These are phyloP conservation scores for Hypomesus transpacificus DNA, from an alignment of 2,113 vertebrate genomes.

Conservation along the genomic window DNA sequence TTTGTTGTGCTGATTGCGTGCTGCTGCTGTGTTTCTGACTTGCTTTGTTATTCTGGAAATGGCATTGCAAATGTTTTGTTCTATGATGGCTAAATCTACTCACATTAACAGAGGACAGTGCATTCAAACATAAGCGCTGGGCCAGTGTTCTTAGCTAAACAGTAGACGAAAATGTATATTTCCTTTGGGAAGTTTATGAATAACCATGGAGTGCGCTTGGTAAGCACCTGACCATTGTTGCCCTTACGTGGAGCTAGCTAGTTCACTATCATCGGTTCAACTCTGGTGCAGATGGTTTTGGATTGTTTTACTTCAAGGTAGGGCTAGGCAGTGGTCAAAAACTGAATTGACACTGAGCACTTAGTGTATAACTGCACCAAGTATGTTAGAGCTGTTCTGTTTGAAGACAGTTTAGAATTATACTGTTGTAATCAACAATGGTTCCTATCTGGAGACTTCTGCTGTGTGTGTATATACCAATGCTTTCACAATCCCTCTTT, in stretches of 20 bases:
- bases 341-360: not conserved
- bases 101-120: constrained; percentile 7
- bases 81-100: not conserved
- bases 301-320: constrained; percentile 28
- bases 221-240: not conserved
- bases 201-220: not conserved
- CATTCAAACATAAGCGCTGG: constrained; percentile 3
- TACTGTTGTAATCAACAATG: not conserved
- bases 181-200: not conserved
- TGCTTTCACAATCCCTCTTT: too few species aligned
- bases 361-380: not conserved
- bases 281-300: constrained; percentile 40
- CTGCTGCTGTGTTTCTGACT: constrained; percentile 54
- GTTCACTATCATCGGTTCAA: constrained; percentile 17
- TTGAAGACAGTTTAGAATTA: not conserved
- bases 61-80: constrained; percentile 30
- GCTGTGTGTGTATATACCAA: too few species aligned
- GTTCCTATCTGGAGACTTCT: too few species aligned
- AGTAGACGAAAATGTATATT: not conserved
- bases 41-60: constrained; percentile 43
- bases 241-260: not conserved
- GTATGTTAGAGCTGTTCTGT: not conserved
- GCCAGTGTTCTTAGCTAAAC: not conserved
- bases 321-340: not conserved
- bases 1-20: constrained; percentile 53